Evolutionary conservation across 2,113 vertebrate species (phyloP).

Genomic region (Leiothrix lutea): DNA sequence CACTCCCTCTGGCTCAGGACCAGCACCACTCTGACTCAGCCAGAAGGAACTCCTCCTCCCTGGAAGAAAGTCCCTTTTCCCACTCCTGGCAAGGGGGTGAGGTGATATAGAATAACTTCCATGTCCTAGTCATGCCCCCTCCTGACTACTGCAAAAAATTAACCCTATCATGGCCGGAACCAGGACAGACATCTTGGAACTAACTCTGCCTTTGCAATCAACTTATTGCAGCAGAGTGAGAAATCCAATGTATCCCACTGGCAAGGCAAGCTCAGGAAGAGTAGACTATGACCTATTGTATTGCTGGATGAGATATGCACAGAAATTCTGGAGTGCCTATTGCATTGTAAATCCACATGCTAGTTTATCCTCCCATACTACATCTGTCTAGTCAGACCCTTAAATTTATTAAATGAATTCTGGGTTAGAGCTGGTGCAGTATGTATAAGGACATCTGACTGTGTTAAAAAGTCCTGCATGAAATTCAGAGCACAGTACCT

Average conservation of each 20-base stretch:
- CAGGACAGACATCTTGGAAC: neutral
- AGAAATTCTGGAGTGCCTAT: neutral
- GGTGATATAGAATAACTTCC: neutral
- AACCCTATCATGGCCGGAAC: rapidly evolving
- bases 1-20: neutral
- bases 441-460: neutral
- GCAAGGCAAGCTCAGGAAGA: neutral
- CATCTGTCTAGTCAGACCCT: neutral
- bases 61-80: neutral
- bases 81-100: neutral
- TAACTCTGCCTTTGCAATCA: neutral
- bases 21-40: neutral
- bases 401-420: constrained; percentile 42
- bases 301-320: neutral
- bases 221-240: neutral
- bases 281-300: neutral
- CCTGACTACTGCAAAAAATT: neutral
- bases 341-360: neutral
- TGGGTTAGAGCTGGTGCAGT: neutral
- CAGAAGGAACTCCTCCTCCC: neutral
- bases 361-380: neutral
- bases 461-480: neutral
- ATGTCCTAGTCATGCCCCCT: too few relatives aligned
- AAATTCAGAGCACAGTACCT: constrained; percentile 4
- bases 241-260: neutral